phyloP scores from a whole-genome alignment of 2,113 vertebrate genomes.

The Panurus biarmicus region DNA sequence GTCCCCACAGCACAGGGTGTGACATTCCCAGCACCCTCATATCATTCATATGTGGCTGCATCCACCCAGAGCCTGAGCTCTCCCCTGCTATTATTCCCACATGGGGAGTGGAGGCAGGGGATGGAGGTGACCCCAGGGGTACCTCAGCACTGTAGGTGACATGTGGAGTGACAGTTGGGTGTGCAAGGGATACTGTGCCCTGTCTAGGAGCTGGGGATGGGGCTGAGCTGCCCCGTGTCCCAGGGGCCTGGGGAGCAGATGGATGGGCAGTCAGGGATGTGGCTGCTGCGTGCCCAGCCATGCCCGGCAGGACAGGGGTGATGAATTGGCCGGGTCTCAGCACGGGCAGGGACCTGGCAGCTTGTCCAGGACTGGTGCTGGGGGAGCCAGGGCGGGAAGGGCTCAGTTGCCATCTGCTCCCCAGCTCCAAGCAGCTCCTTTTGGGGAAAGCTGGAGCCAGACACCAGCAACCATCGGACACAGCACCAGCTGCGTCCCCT shows the following conservation, averaged over 20 bases:
- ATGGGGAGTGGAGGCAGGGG: neutral
- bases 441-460: neutral
- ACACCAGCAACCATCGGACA: neutral
- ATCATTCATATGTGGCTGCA: rapidly evolving
- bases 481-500: neutral
- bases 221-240: neutral
- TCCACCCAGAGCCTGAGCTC: neutral
- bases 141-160: neutral
- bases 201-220: neutral
- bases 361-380: neutral
- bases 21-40: neutral
- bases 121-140: neutral
- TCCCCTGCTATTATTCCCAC: rapidly evolving
- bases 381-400: neutral
- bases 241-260: neutral
- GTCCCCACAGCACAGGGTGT: rapidly evolving
- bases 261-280: neutral
- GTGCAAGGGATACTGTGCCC: too few species aligned
- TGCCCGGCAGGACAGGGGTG: neutral
- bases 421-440: neutral
- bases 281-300: neutral
- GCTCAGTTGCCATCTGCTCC: conserved; percentile 44
- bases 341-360: neutral
- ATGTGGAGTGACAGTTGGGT: rapidly evolving
- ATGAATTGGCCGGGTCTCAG: neutral